A percentile compares a stretch with the other conserved stretches of the same genome.
These are phyloP conservation scores for Octomys mimax DNA, from an alignment of 2,797 vertebrate species.

Conservation along the genomic window DNA sequence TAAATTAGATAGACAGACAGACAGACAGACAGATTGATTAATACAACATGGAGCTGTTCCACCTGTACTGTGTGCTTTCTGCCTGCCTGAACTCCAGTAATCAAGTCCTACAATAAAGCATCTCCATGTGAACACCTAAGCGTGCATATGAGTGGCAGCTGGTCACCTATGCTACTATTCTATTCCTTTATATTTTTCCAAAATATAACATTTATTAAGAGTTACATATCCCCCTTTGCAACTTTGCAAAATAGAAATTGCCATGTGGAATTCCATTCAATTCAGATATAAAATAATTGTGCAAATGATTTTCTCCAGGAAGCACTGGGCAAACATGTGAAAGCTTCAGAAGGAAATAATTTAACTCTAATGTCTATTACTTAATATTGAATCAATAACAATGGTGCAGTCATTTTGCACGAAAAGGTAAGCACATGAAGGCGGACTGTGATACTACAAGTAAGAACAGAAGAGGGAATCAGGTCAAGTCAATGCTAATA, in stretches of 20 bases:
- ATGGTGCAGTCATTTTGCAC: not conserved
- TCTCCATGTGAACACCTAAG: not conserved
- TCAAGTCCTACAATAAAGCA: not conserved
- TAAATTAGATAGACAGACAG: not conserved
- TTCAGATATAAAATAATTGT: conserved; percentile 38
- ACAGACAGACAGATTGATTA: not conserved
- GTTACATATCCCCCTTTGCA: not conserved
- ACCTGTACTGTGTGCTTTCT: not conserved
- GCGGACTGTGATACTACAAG: not conserved
- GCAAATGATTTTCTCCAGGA: not conserved
- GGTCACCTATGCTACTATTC: not conserved
- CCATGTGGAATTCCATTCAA: not conserved
- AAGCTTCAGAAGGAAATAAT: not conserved
- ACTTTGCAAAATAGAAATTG: not conserved
- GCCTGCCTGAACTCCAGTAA: not conserved
- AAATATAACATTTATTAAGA: conserved; percentile 31
- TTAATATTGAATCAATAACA: conserved; percentile 26
- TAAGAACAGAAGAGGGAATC: not conserved
- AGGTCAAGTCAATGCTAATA: not conserved
- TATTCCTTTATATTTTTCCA: not conserved
- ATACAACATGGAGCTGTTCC: not conserved
- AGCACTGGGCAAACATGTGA: conserved; percentile 4
- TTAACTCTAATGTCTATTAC: not conserved
- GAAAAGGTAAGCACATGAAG: conserved; percentile 18
- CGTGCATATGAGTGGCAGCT: not conserved